Evolutionary conservation across 2,113 vertebrate genomes (phyloP), one percentile per base, ranked within the genome.

Genomic region (Pelvicachromis taeniatus): DNA sequence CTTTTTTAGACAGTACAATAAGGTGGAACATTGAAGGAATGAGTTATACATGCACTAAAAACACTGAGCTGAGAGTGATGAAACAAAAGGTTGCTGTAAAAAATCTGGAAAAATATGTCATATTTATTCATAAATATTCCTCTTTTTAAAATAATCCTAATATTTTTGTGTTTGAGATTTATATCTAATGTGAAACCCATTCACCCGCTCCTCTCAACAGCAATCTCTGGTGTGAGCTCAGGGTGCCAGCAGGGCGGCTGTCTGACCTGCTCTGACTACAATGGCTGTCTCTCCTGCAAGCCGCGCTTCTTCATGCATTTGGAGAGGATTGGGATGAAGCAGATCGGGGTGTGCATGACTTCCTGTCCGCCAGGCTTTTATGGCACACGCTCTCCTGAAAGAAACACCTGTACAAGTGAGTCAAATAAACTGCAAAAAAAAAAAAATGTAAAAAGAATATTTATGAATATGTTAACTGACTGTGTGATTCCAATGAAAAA

Each of bases 291-390:
- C 95, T 98, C 98, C 88, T 99, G 99, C 96, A 98, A 97, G 93
- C 98, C 98, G 59, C 97, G 97, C 94, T 97, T 98, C 94, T 99
- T 99, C 96, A 98, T 99, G 94, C 97, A 98, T 95, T 96, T 99
- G 97, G 97, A 99, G 96, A 98, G 98, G 95, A 98, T 96, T 91
- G 97, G 97, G 94, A 99, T 99, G 98, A 99, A 97, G 92, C 98
- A 99, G 96, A 98, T 97, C 3, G 99, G 99, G 68, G 97, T 98
- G 83, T 99, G 99, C 95, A 96, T 99, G 95, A 96, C 98, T 89
- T 99, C 98, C 7, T 99, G 99, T 94, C 99, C 98, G 58, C 97
- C 95, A 1, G 98, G 99, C 91, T 99, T 98, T 95, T 99, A 97
- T 11, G 99, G 97, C 95, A 98, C 96, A 59, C 97, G 99, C 90